Percentiles rank a stretch among this genome's conserved stretches.
phyloP scores from a whole-genome alignment of 2,888 invertebrate species.

The Euzophera pinguis region DNA sequence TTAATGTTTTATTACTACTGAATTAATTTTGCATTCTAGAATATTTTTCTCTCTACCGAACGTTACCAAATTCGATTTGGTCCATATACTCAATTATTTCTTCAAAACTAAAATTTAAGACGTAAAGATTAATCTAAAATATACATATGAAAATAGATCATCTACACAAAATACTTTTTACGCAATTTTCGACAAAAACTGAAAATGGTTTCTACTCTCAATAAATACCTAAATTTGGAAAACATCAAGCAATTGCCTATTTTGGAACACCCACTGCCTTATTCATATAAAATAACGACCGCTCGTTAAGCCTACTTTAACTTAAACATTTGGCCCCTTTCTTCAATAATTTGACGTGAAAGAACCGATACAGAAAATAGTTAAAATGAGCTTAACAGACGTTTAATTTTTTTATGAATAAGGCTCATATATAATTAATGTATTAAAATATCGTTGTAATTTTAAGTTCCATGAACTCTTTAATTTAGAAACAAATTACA shows the following conservation, averaged over 20 bases:
- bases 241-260: neutral
- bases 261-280: neutral
- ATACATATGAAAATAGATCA: neutral
- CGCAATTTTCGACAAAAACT: too few relatives aligned
- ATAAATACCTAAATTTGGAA: neutral
- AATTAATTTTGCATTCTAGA: conserved; percentile 13
- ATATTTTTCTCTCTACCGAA: conserved; percentile 19
- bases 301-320: too few relatives aligned
- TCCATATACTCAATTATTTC: conserved; percentile 28
- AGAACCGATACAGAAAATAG: too few relatives aligned
- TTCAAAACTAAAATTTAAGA: conserved; percentile 19
- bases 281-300: too few relatives aligned
- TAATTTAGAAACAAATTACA: too few relatives aligned
- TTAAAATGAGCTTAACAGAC: too few relatives aligned
- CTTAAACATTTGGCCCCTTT: too few relatives aligned
- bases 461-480: neutral
- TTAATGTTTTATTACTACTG: conserved; percentile 15
- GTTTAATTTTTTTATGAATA: too few relatives aligned
- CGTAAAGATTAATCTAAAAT: neutral
- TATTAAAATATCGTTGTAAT: neutral
- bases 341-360: too few relatives aligned
- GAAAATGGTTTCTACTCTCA: too few relatives aligned
- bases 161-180: conserved; percentile 1
- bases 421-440: neutral
- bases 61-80: conserved; percentile 31